phyloP scores from a whole-genome alignment of 1,140 invertebrate genomes.

The Maniola jurtina region DNA sequence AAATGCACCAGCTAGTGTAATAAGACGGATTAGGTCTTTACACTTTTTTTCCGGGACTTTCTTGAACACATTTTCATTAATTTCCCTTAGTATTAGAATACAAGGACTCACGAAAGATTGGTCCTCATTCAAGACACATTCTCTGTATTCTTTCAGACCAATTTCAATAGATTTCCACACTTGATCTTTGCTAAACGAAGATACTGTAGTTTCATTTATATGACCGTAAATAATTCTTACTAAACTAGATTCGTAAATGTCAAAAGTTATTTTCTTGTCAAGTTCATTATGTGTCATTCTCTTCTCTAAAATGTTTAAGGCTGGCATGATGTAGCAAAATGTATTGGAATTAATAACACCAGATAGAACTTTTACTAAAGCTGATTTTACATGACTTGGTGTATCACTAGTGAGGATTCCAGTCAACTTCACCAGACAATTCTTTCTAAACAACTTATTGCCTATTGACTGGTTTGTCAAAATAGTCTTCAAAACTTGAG shows the following conservation, averaged over 20 bases:
- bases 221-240: conserved; percentile 65
- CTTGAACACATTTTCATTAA: conserved; percentile 80
- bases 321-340: conserved; percentile 48
- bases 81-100: conserved; percentile 77
- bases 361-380: conserved; percentile 50
- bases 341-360: conserved; percentile 47
- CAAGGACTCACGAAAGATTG: conserved; percentile 57
- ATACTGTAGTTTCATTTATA: conserved; percentile 62
- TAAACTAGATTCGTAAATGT: conserved; percentile 70
- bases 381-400: conserved; percentile 58
- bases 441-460: conserved; percentile 60
- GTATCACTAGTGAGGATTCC: conserved; percentile 49
- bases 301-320: conserved; percentile 48
- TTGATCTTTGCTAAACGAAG: conserved; percentile 52
- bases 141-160: conserved; percentile 65
- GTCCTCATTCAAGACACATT: conserved; percentile 58
- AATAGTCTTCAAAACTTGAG: conserved; percentile 66
- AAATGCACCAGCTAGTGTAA: conserved; percentile 75
- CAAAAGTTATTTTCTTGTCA: conserved; percentile 52
- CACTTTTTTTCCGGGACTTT: conserved; percentile 68
- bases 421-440: conserved; percentile 55
- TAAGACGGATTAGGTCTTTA: conserved; percentile 68
- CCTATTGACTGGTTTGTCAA: conserved; percentile 43
- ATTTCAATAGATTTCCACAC: conserved; percentile 71
- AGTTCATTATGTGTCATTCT: conserved; percentile 40